Evolutionary conservation across 92 coral and sea anemone genomes (phyloP).

Genomic region (Palythoa heliodiscus): DNA sequence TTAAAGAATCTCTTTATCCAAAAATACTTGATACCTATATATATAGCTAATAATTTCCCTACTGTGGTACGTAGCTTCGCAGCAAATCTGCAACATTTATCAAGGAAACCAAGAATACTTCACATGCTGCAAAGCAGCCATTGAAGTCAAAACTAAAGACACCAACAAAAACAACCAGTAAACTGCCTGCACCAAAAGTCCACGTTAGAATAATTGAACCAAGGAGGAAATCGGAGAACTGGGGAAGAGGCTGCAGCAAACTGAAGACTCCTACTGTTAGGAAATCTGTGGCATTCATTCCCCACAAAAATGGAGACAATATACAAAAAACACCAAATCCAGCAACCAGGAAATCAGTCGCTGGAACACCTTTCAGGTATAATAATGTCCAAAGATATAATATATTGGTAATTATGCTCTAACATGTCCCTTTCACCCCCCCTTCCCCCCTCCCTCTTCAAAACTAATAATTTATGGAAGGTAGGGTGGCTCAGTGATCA

Average conservation of each 20-base stretch:
- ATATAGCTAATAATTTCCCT: not conserved
- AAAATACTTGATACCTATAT: not conserved
- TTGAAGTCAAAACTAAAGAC: constrained; percentile 20
- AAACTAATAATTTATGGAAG: no score
- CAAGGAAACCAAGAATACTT: constrained; percentile 54
- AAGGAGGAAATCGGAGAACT: constrained; percentile 14
- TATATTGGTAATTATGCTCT: no score
- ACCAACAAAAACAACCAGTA: constrained; percentile 23
- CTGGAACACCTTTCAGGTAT: constrained; percentile 79
- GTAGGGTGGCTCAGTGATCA: no score
- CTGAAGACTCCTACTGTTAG: constrained; percentile 58
- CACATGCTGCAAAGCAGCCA: constrained; percentile 27
- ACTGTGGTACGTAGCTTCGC: not conserved
- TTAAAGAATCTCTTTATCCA: no score
- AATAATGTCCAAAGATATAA: no score
- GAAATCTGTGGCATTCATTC: constrained; percentile 53
- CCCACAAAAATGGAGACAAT: constrained; percentile 49
- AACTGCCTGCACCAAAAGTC: constrained; percentile 62
- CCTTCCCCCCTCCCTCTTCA: no score
- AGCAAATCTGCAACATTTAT: constrained; percentile 56
- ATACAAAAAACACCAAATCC: constrained; percentile 55
- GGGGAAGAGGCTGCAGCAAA: constrained; percentile 5
- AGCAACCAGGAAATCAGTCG: constrained; percentile 63
- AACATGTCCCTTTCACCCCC: no score
- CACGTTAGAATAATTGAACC: constrained; percentile 45